phyloP scores from a whole-genome alignment of 2,797 vertebrate genomes.

The Gorsachius magnificus region DNA sequence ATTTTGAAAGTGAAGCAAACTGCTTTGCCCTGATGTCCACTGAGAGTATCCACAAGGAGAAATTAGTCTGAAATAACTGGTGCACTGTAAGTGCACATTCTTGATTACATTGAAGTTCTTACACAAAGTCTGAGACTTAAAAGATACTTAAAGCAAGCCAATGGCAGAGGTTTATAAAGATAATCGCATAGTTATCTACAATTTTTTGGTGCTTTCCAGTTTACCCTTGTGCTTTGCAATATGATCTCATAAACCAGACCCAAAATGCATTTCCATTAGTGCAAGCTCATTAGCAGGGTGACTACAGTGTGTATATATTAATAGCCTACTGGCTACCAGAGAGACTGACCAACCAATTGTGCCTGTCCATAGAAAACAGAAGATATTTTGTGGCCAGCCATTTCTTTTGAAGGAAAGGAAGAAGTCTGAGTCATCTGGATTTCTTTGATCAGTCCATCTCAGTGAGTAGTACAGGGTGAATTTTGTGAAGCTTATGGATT shows the following conservation, averaged over 20 bases:
- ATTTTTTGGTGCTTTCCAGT: constrained; percentile 45
- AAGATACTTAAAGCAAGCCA: not conserved
- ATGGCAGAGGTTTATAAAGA: not conserved
- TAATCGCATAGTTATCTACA: not conserved
- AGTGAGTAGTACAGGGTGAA: constrained; percentile 7
- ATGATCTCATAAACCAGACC: not conserved
- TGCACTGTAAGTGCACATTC: not conserved
- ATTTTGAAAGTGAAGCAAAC: not conserved
- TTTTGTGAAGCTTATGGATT: not conserved
- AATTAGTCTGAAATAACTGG: not conserved
- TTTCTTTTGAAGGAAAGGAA: not conserved
- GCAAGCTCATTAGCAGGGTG: not conserved
- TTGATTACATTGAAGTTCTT: not conserved
- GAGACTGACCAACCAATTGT: not conserved
- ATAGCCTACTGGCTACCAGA: not conserved
- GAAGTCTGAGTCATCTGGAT: constrained; percentile 15
- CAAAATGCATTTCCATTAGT: not conserved
- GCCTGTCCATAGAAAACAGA: not conserved
- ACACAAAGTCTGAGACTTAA: not conserved
- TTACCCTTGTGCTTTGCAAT: not conserved
- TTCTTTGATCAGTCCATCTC: not conserved
- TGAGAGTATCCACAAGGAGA: not conserved
- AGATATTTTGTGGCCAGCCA: not conserved
- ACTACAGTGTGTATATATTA: not conserved
- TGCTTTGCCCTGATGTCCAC: not conserved